These are phyloP conservation scores for Danio tinwini DNA, from an alignment of 2,797 vertebrate genomes.

Conservation along the genomic window DNA sequence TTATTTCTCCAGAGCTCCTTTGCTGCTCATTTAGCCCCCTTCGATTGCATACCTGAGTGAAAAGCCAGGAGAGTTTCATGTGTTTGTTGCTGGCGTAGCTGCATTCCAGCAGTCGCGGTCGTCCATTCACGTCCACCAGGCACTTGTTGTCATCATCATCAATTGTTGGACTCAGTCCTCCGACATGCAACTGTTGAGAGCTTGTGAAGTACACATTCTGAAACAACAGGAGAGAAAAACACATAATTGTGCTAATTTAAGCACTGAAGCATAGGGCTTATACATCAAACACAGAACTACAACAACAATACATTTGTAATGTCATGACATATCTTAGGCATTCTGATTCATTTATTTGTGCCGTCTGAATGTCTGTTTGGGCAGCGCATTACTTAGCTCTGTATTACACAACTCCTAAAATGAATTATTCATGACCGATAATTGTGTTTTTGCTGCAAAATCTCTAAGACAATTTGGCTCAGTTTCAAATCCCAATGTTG, in stretches of 20 bases:
- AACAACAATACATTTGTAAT: not conserved
- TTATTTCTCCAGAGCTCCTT: too few species aligned
- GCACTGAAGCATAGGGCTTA: not conserved
- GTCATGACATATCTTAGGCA: not conserved
- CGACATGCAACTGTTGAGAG: slow-evolving; percentile 89
- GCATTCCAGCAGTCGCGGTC: slow-evolving; percentile 94
- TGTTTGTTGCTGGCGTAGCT: slow-evolving; percentile 93
- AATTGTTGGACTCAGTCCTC: slow-evolving; percentile 91
- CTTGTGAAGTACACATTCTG: slow-evolving; percentile 98
- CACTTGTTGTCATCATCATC: slow-evolving; percentile 98
- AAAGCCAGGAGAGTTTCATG: slow-evolving; percentile 97
- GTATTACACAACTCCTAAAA: slow-evolving; percentile 7
- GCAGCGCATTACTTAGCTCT: not conserved
- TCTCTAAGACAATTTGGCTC: slow-evolving; percentile 19
- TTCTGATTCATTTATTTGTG: not conserved
- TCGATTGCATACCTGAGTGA: slow-evolving; percentile 87
- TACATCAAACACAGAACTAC: not conserved
- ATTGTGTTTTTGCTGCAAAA: slow-evolving; percentile 19
- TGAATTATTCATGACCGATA: slow-evolving; percentile 33
- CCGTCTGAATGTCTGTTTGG: not conserved
- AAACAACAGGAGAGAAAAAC: slow-evolving; percentile 11
- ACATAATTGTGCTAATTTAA: not conserved
- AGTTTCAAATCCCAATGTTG: slow-evolving; percentile 21
- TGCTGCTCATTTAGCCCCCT: too few species aligned
- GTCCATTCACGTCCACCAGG: slow-evolving; percentile 95